Evolutionary conservation across 30 jellyfish, hydroid and myxozoan genomes (phyloP), one percentile per base, ranked within the genome.

Genomic region (Aurelia coerulea): DNA sequence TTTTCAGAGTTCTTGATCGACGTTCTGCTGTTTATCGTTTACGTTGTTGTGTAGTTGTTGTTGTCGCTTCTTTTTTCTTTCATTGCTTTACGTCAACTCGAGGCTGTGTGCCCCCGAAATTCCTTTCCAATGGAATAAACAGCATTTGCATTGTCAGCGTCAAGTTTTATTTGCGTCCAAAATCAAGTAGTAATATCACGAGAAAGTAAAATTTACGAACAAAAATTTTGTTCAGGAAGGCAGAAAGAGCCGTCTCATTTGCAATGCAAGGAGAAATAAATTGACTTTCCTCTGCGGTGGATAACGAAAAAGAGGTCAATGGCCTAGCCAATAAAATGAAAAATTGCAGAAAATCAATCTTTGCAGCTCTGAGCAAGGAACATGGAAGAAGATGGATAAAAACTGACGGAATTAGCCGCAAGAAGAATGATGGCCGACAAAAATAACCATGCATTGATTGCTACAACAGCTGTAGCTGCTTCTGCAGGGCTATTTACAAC

Each of bases 381-480:
- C 14, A 19, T 37, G 46, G 13, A 46, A 9, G 14, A 41, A 66
- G 17, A 15, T 66, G 52, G 34, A 29, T 10, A 14, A 31, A 37
- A 69, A 13, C 59, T 11, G 62, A 69, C n/a, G 79, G 19, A 18
- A 69, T n/a, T 1, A 4, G 16, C 49, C 19, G 58, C 58, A n/a
- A 41, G 18, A 16, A 13, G 18, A 17, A 53, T 9, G 5, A 83
- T 83, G 92, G 19, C 73, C n/a, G 86, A 60, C 29, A 71, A 62
- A 62, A 32, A 81, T 5, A 83, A 83, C 52, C 84, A 69, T 19
- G 91, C 96, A 23, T 52, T 89, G 54, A 17, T 81, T 49, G 81
- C 90, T 15, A 91, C 98, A 23, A 84, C 98, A 5, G 93, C 93
- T 3, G 88, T 80, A 32, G 96, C 96, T 33, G 90, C 93, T 14